Percentiles rank a stretch among this genome's conserved stretches.
These are phyloP conservation scores for Tetramorium alpestre DNA, from an alignment of 1,140 invertebrate species.

Conservation along the genomic window DNA sequence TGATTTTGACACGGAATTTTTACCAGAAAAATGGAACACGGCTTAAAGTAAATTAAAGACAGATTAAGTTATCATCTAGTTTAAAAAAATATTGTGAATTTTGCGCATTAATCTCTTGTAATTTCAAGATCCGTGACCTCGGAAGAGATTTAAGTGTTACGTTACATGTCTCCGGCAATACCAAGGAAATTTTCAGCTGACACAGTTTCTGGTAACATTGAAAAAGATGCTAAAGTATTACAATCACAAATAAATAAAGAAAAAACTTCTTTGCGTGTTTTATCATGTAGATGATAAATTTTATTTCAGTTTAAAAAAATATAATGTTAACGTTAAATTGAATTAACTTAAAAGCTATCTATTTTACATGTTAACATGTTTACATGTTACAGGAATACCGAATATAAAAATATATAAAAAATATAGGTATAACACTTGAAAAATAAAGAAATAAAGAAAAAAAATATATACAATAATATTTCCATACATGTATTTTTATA, in stretches of 20 bases:
- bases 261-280: not conserved
- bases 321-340: not conserved
- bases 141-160: conserved; percentile 12
- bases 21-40: not conserved
- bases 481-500: not conserved
- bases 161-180: not conserved
- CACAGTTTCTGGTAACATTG: not conserved
- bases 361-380: not conserved
- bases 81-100: not conserved
- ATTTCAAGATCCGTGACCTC: not conserved
- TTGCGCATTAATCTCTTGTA: not conserved
- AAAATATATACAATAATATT: not conserved
- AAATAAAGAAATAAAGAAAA: not conserved
- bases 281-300: not conserved
- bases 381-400: not conserved
- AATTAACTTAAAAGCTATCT: not conserved
- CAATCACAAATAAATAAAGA: not conserved
- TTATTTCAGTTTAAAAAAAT: not conserved
- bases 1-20: not conserved
- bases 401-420: not conserved
- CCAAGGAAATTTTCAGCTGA: not conserved
- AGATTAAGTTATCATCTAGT: not conserved
- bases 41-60: conserved; percentile 12
- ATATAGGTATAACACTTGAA: not conserved
- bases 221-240: not conserved